A percentile compares a stretch with the other conserved stretches of the same genome.
These are phyloP conservation scores for Nymphicus hollandicus DNA, from an alignment of 2,113 vertebrate species.

Conservation along the genomic window DNA sequence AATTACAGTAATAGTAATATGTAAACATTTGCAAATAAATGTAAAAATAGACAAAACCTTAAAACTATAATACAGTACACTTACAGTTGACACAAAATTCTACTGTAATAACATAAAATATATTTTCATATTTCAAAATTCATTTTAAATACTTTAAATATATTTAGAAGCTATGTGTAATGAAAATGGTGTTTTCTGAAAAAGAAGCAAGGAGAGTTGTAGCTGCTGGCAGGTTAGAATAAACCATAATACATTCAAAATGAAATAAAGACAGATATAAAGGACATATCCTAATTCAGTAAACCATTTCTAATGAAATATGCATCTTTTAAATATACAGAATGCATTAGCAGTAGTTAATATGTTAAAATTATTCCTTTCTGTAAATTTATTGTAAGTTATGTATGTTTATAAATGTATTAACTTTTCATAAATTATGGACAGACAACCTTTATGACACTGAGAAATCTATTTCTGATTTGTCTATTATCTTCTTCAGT, in stretches of 20 bases:
- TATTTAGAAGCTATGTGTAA: not conserved
- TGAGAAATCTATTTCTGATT: not conserved
- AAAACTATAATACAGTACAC: not conserved
- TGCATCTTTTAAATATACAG: not conserved
- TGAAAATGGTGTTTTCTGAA: not conserved
- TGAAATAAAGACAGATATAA: conserved; percentile 21
- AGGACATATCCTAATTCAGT: not conserved
- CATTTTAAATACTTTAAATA: not conserved
- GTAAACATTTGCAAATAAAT: not conserved
- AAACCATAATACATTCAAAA: conserved; percentile 1
- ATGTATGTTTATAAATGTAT: not conserved
- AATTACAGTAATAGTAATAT: not conserved
- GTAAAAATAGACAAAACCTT: not conserved
- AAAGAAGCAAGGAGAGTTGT: not conserved
- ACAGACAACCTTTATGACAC: not conserved
- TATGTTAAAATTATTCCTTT: conserved; percentile 2
- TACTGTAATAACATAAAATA: not conserved
- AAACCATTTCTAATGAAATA: conserved; percentile 39
- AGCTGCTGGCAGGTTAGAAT: not conserved
- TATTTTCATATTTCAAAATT: not conserved
- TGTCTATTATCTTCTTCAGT: not conserved
- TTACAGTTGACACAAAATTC: not conserved
- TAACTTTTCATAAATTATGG: not conserved
- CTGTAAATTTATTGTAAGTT: not conserved
- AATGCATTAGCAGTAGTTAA: not conserved